Evolutionary conservation across 92 coral and sea anemone genomes (phyloP), one percentile per base, ranked within the genome.

Genomic region (Actinernus sp.): DNA sequence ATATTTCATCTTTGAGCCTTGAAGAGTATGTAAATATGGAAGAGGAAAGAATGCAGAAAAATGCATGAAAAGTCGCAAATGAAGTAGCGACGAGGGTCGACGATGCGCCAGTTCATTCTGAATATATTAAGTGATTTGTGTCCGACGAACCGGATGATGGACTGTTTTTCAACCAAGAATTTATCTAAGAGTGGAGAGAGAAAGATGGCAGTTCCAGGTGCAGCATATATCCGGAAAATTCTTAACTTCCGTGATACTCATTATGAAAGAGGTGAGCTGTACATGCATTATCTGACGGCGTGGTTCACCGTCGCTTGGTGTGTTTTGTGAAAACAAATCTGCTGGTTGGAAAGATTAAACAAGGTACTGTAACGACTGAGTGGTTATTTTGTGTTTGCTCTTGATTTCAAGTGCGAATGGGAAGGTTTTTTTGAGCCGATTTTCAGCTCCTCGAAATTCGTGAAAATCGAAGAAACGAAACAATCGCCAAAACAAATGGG

Each of bases 21-120:
- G 63, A 81, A 0, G 82, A 81, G 46, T 80, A 31, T 73, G 88
- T 73, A 64, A 69, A 81, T 62, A 65, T 63, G 40, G 55, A 81
- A 57, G 26, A 14, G 53, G 53, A 73, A 31, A 32, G 39, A 62
- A 65, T 81, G 45, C 47, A 69, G 1, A 73, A 65, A 39, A 81
- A 74, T 64, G 72, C 73, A 34, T 52, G 18, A 18, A 71, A 63
- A 34, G 75, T 68, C 3, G 24, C 61, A 19, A 40, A 58, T 17
- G 78, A 70, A 0, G 67, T 70, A 8, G 66, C 30, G 19, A 26
- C 25, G 13, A 40, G 67, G 43, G 43, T 78, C 52, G 76, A 78
- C 49, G 82, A 57, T 44, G 66, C 73, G 21, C 71, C 59, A 34
- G 73, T 65, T 63, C 72, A 68, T 27, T 71, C 78, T 13, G 73